Evolutionary conservation across 2,888 invertebrate genomes (phyloP).

Genomic region (Philereme vetulata): DNA sequence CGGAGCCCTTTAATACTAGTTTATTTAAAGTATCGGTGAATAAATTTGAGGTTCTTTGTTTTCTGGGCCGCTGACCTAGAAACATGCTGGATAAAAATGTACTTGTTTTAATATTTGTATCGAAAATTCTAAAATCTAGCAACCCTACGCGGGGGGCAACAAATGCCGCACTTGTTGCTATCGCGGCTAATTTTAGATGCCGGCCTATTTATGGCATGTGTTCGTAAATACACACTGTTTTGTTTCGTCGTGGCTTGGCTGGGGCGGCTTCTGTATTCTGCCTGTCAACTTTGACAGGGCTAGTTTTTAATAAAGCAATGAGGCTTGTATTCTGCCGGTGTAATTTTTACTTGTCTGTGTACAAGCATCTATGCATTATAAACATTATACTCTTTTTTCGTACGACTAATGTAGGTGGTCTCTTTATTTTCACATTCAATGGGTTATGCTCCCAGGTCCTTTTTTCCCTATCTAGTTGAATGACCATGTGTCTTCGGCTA

Average conservation of each 20-base stretch:
- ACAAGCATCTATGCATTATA: too few relatives aligned
- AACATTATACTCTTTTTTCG: too few relatives aligned
- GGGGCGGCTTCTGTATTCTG: conserved; percentile 11
- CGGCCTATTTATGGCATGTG: conserved; percentile 34
- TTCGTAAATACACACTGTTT: conserved; percentile 29
- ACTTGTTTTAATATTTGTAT: not conserved
- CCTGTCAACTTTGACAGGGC: conserved; percentile 19
- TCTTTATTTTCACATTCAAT: too few relatives aligned
- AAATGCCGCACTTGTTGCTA: conserved; percentile 41
- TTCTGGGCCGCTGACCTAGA: too few relatives aligned
- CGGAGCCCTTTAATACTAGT: too few relatives aligned
- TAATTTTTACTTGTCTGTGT: not conserved
- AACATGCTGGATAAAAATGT: too few relatives aligned
- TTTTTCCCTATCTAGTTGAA: not conserved
- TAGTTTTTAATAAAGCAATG: not conserved
- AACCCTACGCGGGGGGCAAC: conserved; percentile 31
- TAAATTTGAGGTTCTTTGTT: too few relatives aligned
- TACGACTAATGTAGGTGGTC: too few relatives aligned
- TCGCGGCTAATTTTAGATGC: conserved; percentile 37
- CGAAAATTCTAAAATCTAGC: conserved; percentile 7
- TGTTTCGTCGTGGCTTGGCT: conserved; percentile 19
- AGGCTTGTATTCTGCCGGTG: not conserved
- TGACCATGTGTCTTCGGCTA: not conserved
- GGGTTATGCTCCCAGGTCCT: not conserved
- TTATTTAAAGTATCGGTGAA: too few relatives aligned